Base-by-base conservation (phyloP, 2,113 vertebrate species). In the Thalassoma bifasciatum region DNA sequence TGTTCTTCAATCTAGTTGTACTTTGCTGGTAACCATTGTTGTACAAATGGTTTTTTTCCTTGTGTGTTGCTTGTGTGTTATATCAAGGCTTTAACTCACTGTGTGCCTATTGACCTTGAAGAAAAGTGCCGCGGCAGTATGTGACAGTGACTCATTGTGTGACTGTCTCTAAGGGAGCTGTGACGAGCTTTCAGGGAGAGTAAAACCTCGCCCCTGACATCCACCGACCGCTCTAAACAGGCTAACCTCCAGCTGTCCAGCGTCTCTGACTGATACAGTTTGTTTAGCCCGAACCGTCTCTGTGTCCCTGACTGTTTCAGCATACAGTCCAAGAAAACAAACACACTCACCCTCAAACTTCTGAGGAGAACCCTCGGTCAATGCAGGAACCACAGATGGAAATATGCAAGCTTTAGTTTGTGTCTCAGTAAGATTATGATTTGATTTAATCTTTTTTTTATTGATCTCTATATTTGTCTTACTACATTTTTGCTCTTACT, bases 91-190 rank as follows among this genome's bases (percentile, higher is more conserved):
- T 77, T 69, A 12, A 56, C 40, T 42, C 19, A 59, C 30, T 49
- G n/a, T 75, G 50, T 42, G 44, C 58, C 38, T 58, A 19, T 50
- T 64, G 81, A 86, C 86, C 84, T 91, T 85, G 81, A 63, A 65
- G 67, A 57, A 51, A 63, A 75, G 66, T 19, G 51, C n/a, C 23
- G 40, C 5, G 66, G 68, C 72, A 51, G 62, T 59, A 54, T 51
- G 53, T 82, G 71, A 56, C 75, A 59, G 7, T 84, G 87, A 85
- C 61, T 86, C 86, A 85, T 36, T 22, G 71, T 74, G 52, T 74
- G 64, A 75, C 61, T 68, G 54, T 75, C 47, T 77, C 71, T 75
- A 23, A 38, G 56, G 12, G 67, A 77, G 52, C 64, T 13, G 12
- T 75, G 79, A 72, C 30, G 21, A 77, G 59, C 6, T 2, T 19